Percentiles rank a stretch among this genome's conserved stretches.
Evolutionary conservation across 2,113 vertebrate genomes (phyloP).

Genomic region (Rafetus swinhoei): DNA sequence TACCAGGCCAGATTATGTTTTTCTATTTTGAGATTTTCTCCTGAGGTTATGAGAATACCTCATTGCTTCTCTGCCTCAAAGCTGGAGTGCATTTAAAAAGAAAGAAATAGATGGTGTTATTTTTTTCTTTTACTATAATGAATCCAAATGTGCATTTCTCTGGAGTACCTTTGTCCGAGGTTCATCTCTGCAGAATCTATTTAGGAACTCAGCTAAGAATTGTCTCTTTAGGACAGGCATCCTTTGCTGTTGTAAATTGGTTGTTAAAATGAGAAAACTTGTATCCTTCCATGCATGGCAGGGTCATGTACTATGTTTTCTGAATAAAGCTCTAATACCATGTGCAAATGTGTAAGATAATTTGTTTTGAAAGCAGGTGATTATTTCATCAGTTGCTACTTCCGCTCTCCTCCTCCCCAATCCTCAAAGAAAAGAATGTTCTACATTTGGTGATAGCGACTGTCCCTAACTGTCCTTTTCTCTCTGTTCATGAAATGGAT

Average conservation of each 20-base stretch:
- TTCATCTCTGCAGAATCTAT: not conserved
- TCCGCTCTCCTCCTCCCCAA: not conserved
- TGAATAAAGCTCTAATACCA: not conserved
- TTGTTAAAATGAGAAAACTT: not conserved
- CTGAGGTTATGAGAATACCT: not conserved
- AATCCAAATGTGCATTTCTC: not conserved
- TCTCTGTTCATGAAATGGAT: slow-evolving; percentile 58
- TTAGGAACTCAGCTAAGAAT: not conserved
- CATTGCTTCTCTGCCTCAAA: not conserved
- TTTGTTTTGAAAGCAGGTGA: not conserved
- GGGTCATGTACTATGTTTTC: fast-evolving
- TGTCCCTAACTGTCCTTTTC: slow-evolving; percentile 26
- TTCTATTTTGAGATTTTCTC: not conserved
- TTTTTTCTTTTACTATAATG: not conserved
- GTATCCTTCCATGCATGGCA: fast-evolving
- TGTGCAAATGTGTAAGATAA: not conserved
- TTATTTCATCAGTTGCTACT: not conserved
- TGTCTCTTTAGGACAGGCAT: not conserved
- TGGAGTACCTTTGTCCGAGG: not conserved
- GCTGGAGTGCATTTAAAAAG: not conserved
- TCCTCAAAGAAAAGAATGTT: not conserved
- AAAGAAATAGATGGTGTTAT: not conserved
- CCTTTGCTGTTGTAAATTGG: not conserved
- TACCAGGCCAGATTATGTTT: not conserved
- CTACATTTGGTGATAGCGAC: not conserved